Evolutionary conservation across 1,140 invertebrate species (phyloP).

Genomic region (Papilio helenus): DNA sequence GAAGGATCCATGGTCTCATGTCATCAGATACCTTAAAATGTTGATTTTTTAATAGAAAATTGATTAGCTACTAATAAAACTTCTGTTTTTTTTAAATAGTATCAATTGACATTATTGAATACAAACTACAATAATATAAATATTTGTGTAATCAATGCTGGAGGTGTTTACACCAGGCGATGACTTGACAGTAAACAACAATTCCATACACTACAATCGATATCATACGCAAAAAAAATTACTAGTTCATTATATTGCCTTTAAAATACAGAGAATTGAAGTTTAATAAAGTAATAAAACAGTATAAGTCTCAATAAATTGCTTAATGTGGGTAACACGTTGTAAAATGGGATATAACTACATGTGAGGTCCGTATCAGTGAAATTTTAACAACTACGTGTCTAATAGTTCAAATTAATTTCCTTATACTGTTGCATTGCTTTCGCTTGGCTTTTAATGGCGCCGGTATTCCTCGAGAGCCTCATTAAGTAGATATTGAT

Average conservation of each 20-base stretch:
- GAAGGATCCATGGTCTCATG: no score
- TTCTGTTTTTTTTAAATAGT: no score
- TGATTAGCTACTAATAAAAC: background rate
- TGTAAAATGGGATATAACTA: conserved; percentile 28
- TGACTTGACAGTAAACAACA: no score
- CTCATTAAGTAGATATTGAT: conserved; percentile 69
- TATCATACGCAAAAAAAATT: no score
- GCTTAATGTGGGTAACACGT: conserved; percentile 36
- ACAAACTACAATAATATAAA: background rate
- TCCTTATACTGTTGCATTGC: conserved; percentile 56
- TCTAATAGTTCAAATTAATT: conserved; percentile 64
- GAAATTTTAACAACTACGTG: conserved; percentile 46
- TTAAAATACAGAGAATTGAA: background rate
- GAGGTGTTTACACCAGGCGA: no score
- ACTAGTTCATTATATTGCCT: background rate
- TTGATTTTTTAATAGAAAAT: background rate
- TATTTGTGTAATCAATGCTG: background rate
- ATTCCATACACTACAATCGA: no score
- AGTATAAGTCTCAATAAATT: conserved; percentile 19
- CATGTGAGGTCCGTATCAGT: conserved; percentile 54
- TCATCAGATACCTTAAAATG: no score
- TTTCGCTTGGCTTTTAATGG: conserved; percentile 65
- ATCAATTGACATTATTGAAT: no score
- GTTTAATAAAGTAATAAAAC: conserved; percentile 35
- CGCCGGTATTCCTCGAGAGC: conserved; percentile 52